Percentiles rank a stretch among this genome's conserved stretches.
Conservation (phyloP, 1,140 invertebrate species). For the Euborellia annulipes region DNA sequence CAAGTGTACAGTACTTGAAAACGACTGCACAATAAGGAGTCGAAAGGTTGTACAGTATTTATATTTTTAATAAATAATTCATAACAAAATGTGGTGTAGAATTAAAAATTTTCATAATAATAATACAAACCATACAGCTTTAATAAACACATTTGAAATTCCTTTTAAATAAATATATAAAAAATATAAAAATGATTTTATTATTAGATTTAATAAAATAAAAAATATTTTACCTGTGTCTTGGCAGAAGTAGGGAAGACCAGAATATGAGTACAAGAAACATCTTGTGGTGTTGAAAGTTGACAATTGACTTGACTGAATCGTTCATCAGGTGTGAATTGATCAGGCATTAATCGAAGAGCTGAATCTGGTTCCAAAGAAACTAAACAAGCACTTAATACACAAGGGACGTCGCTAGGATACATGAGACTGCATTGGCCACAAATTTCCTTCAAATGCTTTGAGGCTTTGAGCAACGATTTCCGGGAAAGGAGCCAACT, state of each 20-base stretch:
- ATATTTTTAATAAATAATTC: too few relatives aligned
- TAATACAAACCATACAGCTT: too few relatives aligned
- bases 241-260: slow-evolving; percentile 97
- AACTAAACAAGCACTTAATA: slow-evolving; percentile 92
- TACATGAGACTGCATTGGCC: slow-evolving; percentile 70
- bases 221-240: slow-evolving; percentile 52
- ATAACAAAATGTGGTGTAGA: too few relatives aligned
- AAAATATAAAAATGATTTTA: background rate
- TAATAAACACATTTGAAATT: background rate
- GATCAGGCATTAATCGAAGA: slow-evolving; percentile 86
- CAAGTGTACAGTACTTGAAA: too few relatives aligned
- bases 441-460: slow-evolving; percentile 79
- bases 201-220: slow-evolving; percentile 5
- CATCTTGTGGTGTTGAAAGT: slow-evolving; percentile 81
- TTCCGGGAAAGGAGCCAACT: slow-evolving; percentile 82
- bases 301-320: slow-evolving; percentile 75
- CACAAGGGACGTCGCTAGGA: slow-evolving; percentile 65
- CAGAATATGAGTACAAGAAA: slow-evolving; percentile 93
- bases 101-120: too few relatives aligned
- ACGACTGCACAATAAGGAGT: too few relatives aligned
- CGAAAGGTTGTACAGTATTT: too few relatives aligned
- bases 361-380: slow-evolving; percentile 90
- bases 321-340: slow-evolving; percentile 81
- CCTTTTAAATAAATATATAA: slow-evolving; percentile 14
- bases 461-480: slow-evolving; percentile 72